phyloP scores from a whole-genome alignment of 2,888 invertebrate genomes.

The Drosophila yooni region DNA sequence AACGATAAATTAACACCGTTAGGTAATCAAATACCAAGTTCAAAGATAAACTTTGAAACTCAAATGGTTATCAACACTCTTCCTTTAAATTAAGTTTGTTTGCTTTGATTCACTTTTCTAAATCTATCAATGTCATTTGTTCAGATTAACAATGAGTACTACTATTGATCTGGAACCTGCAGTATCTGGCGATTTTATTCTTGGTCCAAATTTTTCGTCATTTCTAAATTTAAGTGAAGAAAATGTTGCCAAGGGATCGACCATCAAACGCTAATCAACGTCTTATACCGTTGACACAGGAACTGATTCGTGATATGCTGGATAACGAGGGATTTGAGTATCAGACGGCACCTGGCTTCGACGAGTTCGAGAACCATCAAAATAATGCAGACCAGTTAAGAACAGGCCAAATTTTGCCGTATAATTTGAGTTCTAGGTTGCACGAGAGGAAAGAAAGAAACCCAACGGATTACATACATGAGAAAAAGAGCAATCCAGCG shows the following conservation, averaged over 20 bases:
- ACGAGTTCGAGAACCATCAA: background rate
- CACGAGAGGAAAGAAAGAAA: background rate
- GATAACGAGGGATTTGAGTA: conserved; percentile 17
- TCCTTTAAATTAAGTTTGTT: background rate
- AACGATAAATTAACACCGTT: background rate
- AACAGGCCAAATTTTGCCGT: background rate
- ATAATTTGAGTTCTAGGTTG: background rate
- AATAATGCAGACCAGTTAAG: background rate
- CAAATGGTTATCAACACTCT: background rate
- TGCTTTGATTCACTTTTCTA: background rate
- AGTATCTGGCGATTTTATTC: background rate
- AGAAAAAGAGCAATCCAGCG: no score
- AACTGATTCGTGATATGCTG: conserved; percentile 39
- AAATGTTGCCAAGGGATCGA: conserved; percentile 29
- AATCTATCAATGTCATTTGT: background rate
- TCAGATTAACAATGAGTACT: background rate
- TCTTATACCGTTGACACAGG: conserved; percentile 30
- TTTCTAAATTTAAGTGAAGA: conserved; percentile 12
- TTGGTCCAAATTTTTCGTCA: background rate
- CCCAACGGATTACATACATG: background rate
- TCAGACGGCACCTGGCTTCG: conserved; percentile 35
- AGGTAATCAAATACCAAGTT: background rate
- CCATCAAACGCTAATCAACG: conserved; percentile 8
- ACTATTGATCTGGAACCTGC: background rate
- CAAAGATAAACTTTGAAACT: background rate